Conservation (phyloP, 2,113 vertebrate genomes). For the Gasterosteus nipponicus region DNA sequence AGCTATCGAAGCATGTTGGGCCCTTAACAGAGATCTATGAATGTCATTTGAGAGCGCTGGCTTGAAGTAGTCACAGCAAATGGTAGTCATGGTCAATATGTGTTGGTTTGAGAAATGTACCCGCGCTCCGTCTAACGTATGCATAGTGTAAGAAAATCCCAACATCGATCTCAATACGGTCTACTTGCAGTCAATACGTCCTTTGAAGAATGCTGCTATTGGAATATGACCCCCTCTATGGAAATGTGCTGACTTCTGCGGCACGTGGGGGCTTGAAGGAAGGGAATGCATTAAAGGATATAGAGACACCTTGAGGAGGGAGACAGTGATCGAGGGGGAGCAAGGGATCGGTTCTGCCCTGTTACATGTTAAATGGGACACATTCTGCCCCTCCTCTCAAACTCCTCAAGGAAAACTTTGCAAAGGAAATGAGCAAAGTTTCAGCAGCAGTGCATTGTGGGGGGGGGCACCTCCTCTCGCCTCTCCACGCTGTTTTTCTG, state of each 20-base stretch:
- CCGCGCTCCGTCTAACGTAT: slow-evolving; percentile 27
- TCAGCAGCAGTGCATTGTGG: background rate
- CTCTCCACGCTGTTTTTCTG: background rate
- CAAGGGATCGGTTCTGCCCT: slow-evolving; percentile 66
- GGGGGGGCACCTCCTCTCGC: background rate
- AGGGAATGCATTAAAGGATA: slow-evolving; percentile 58
- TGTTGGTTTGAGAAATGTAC: slow-evolving; percentile 61
- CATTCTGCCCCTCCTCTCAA: slow-evolving; percentile 37
- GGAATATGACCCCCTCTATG: slow-evolving; percentile 25
- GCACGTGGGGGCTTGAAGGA: slow-evolving; percentile 14
- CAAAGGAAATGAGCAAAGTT: slow-evolving; percentile 23
- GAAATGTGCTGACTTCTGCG: slow-evolving; percentile 62
- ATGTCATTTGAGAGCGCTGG: slow-evolving; percentile 43
- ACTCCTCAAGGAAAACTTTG: slow-evolving; percentile 40
- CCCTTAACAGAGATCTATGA: slow-evolving; percentile 71
- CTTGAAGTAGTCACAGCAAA: slow-evolving; percentile 40
- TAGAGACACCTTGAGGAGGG: slow-evolving; percentile 66
- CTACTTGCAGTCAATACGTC: slow-evolving; percentile 35
- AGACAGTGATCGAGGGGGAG: slow-evolving; percentile 41
- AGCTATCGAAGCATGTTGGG: slow-evolving; percentile 36
- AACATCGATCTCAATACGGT: slow-evolving; percentile 51
- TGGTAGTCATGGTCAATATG: slow-evolving; percentile 58
- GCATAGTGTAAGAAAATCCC: slow-evolving; percentile 54
- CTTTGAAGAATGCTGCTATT: slow-evolving; percentile 33
- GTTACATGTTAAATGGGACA: slow-evolving; percentile 69